Conservation (phyloP, 1,140 invertebrate species). For the Cyclina sinensis region DNA sequence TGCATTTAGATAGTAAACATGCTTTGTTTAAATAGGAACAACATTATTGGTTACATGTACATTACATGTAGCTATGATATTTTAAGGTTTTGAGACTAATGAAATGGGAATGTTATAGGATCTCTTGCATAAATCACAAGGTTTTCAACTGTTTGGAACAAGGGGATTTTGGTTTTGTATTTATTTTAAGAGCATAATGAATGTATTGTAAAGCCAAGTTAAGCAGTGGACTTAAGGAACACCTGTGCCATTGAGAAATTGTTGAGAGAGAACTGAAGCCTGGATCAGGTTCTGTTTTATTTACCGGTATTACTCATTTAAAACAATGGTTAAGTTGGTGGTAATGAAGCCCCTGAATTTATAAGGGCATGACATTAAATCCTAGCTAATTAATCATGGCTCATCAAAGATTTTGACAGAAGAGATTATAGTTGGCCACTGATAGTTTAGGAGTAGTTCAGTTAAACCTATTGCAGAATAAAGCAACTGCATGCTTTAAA, state of each 20-base stretch:
- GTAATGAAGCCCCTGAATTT: background rate
- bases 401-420: background rate
- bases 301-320: background rate
- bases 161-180: background rate
- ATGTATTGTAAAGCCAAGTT: slow-evolving; percentile 14
- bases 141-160: too few relatives aligned
- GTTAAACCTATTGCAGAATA: too few relatives aligned
- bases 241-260: background rate
- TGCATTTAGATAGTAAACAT: too few relatives aligned
- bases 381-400: background rate
- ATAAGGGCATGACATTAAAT: background rate
- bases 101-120: too few relatives aligned
- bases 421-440: too few relatives aligned
- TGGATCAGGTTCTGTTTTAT: background rate
- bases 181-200: slow-evolving; percentile 8
- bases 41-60: too few relatives aligned
- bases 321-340: background rate
- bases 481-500: too few relatives aligned
- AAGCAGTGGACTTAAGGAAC: background rate
- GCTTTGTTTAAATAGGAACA: too few relatives aligned
- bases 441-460: too few relatives aligned
- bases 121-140: too few relatives aligned
- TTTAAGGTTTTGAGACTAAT: too few relatives aligned
- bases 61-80: too few relatives aligned
- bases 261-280: background rate